Evolutionary conservation across 2,888 invertebrate genomes (phyloP).

Genomic region (Acanthosepion pharaonis): DNA sequence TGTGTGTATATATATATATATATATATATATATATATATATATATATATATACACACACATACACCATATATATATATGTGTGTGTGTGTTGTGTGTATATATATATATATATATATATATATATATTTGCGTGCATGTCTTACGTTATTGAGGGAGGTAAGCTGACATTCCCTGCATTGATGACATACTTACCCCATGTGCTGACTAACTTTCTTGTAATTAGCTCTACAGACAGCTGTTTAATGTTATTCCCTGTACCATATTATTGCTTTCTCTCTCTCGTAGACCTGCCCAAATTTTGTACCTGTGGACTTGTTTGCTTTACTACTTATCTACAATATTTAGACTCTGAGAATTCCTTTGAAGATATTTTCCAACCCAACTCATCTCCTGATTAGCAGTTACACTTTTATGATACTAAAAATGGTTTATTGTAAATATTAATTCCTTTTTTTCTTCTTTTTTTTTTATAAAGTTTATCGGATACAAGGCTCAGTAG

Average conservation of each 20-base stretch:
- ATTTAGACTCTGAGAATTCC: not conserved
- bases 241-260: not conserved
- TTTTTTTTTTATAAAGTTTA: no score
- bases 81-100: no score
- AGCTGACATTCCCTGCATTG: not conserved
- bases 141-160: not conserved
- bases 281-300: not conserved
- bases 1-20: not conserved
- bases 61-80: no score
- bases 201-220: conserved; percentile 8
- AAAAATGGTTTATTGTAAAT: no score
- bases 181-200: not conserved
- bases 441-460: no score
- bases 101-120: not conserved
- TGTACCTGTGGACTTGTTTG: not conserved
- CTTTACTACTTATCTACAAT: not conserved
- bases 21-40: not conserved
- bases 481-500: no score
- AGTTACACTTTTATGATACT: not conserved
- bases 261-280: not conserved
- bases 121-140: not conserved
- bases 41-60: not conserved
- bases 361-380: not conserved
- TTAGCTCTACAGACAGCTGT: conserved; percentile 12
- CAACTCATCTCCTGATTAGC: not conserved